phyloP scores from a whole-genome alignment of 2,888 invertebrate genomes.

The Boloria euphrosyne region DNA sequence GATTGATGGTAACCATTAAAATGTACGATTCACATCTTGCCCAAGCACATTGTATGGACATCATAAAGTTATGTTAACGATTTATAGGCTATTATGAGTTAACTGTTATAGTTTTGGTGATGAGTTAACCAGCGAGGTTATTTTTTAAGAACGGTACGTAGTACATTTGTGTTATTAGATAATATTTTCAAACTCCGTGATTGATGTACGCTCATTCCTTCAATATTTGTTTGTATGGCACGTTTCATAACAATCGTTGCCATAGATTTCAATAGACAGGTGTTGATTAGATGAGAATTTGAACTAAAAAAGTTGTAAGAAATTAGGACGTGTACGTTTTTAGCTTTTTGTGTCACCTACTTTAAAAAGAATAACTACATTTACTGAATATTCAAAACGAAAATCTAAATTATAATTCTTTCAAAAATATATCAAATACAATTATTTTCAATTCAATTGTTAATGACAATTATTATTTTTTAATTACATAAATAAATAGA shows the following conservation, averaged over 20 bases:
- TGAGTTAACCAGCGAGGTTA: constrained; percentile 12
- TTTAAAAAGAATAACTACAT: neutral
- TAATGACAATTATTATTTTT: no score
- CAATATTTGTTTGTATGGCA: constrained; percentile 48
- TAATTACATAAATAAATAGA: no score
- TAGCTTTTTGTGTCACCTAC: constrained; percentile 20
- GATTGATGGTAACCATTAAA: constrained; percentile 64
- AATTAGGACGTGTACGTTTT: constrained; percentile 17
- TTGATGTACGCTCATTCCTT: constrained; percentile 65
- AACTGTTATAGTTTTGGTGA: constrained; percentile 9
- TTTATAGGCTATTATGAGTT: constrained; percentile 18
- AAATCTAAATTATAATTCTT: neutral
- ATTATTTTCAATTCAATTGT: no score
- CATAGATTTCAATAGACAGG: constrained; percentile 56
- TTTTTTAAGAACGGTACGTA: constrained; percentile 5
- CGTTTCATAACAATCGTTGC: constrained; percentile 56
- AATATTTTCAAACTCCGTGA: constrained; percentile 67
- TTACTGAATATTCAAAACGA: neutral
- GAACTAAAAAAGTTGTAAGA: constrained; percentile 37
- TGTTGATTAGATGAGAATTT: constrained; percentile 62
- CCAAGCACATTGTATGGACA: constrained; percentile 4
- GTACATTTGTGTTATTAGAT: constrained; percentile 46
- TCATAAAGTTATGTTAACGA: constrained; percentile 14
- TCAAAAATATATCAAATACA: no score
- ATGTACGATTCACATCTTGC: constrained; percentile 50